Conservation (phyloP, 1,140 invertebrate genomes). For the Fopius arisanus region DNA sequence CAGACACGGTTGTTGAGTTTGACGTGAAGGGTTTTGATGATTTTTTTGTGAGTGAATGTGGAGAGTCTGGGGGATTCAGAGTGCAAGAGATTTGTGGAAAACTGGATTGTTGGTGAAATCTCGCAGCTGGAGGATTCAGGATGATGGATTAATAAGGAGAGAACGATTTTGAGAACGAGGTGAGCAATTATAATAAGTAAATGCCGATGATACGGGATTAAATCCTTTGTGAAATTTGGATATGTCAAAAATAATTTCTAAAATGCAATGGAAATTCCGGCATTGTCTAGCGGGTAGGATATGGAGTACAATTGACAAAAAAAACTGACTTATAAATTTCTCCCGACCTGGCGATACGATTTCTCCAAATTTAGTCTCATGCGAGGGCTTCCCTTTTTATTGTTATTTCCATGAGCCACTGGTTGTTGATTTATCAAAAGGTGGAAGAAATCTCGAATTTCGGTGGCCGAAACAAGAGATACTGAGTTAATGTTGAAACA, state of each 20-base stretch:
- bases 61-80: background rate
- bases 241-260: no score
- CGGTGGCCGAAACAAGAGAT: background rate
- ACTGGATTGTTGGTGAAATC: background rate
- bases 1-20: background rate
- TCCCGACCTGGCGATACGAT: no score
- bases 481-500: background rate
- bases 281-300: no score
- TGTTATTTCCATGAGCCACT: background rate
- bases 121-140: background rate
- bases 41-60: background rate
- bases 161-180: constrained; percentile 3
- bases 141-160: constrained; percentile 21
- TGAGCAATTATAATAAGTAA: no score
- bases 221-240: no score
- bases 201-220: background rate
- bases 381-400: no score
- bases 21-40: background rate
- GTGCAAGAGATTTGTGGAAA: background rate
- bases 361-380: no score
- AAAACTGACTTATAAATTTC: no score
- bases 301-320: no score
- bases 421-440: background rate
- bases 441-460: background rate
- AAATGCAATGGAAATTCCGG: no score